phyloP scores from a whole-genome alignment of 2,888 invertebrate genomes.

The Phrixothrix hirtus region DNA sequence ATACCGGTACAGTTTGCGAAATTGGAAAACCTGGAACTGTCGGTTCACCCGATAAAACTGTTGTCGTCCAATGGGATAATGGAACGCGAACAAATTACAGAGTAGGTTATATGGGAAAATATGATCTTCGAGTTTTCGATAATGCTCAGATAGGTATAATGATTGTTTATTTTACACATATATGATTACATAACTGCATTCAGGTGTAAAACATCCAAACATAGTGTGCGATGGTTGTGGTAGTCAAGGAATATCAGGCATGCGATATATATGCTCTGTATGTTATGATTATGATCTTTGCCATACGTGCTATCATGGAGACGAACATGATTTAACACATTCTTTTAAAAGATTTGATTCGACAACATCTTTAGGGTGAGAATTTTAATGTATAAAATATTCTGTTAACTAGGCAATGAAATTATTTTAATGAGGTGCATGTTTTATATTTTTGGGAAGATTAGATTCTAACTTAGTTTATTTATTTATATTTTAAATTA shows the following conservation, averaged over 20 bases:
- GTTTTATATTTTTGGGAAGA: no score
- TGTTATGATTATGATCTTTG: slow-evolving; percentile 85
- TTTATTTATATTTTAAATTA: no score
- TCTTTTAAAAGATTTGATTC: slow-evolving; percentile 77
- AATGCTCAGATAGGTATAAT: slow-evolving; percentile 85
- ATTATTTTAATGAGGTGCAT: no score
- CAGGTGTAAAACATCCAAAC: slow-evolving; percentile 79
- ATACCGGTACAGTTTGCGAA: slow-evolving; percentile 80
- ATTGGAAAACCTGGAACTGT: slow-evolving; percentile 71
- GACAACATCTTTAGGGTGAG: slow-evolving; percentile 67
- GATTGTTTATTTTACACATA: no score
- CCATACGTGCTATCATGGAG: slow-evolving; percentile 82
- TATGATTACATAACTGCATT: no score
- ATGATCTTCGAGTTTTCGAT: slow-evolving; percentile 78
- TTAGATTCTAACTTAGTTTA: no score
- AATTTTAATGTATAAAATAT: no score
- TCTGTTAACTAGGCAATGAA: no score
- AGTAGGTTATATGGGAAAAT: slow-evolving; percentile 82
- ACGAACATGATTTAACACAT: slow-evolving; percentile 78
- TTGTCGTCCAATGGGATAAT: slow-evolving; percentile 86
- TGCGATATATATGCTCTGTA: slow-evolving; percentile 78
- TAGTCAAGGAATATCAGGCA: slow-evolving; percentile 77
- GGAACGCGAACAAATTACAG: slow-evolving; percentile 78
- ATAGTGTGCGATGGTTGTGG: slow-evolving; percentile 83
- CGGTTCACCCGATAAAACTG: slow-evolving; percentile 81